These are phyloP conservation scores for Cyclina sinensis DNA, from an alignment of 1,140 invertebrate genomes.

Conservation along the genomic window DNA sequence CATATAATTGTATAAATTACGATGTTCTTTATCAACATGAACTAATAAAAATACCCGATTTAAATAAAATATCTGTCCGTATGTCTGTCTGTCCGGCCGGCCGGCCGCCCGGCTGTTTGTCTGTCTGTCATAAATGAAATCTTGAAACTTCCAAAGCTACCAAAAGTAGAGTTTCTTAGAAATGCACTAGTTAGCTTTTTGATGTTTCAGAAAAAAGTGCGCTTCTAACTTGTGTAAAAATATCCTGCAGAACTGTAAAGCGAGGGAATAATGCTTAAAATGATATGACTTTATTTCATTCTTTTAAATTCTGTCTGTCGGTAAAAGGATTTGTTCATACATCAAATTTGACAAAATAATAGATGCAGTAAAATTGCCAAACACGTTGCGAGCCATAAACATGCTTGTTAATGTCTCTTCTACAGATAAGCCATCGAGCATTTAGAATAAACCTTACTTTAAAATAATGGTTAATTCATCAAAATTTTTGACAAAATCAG, in stretches of 20 bases:
- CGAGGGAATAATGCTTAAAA: too few relatives aligned
- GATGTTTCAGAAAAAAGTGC: background rate
- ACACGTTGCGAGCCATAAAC: slow-evolving; percentile 2
- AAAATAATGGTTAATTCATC: slow-evolving; percentile 33
- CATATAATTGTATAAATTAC: too few relatives aligned
- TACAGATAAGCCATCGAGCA: background rate
- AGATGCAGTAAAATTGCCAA: slow-evolving; percentile 24
- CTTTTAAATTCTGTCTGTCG: background rate
- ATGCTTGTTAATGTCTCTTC: slow-evolving; percentile 15
- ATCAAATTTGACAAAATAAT: slow-evolving; percentile 27
- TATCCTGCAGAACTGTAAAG: too few relatives aligned
- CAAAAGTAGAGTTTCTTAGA: too few relatives aligned
- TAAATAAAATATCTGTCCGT: too few relatives aligned
- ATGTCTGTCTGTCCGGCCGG: background rate
- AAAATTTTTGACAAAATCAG: slow-evolving; percentile 26
- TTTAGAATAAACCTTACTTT: background rate
- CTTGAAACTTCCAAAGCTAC: too few relatives aligned
- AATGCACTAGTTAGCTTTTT: background rate
- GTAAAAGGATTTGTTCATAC: background rate
- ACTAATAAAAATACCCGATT: too few relatives aligned
- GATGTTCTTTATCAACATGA: too few relatives aligned
- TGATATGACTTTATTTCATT: background rate
- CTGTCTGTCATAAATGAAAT: too few relatives aligned
- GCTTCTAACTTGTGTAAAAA: background rate
- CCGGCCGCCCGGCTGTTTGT: too few relatives aligned